These are phyloP conservation scores for Sarcophilus harrisii DNA, from an alignment of 2,797 vertebrate species.

Conservation along the genomic window DNA sequence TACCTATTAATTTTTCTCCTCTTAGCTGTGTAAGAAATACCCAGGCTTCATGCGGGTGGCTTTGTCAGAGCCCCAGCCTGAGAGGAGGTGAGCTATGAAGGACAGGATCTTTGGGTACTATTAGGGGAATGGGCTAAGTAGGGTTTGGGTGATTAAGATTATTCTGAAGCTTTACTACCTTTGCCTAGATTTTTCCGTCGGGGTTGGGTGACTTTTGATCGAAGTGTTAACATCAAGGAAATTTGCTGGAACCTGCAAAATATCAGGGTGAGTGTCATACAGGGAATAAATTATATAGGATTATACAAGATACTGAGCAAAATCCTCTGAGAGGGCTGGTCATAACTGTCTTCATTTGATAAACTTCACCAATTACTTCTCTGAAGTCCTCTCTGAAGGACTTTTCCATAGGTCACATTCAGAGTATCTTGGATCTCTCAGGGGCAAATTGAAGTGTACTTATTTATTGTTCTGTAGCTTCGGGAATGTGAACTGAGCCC, in stretches of 20 bases:
- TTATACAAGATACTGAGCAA: background rate
- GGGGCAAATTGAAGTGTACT: background rate
- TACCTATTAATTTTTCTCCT: constrained; percentile 1
- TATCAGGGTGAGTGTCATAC: constrained; percentile 88
- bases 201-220: constrained; percentile 95
- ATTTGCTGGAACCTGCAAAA: constrained; percentile 97
- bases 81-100: constrained; percentile 89
- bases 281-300: background rate
- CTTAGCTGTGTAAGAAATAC: constrained; percentile 92
- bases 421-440: background rate
- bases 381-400: background rate
- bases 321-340: background rate
- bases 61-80: constrained; percentile 94
- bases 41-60: constrained; percentile 95
- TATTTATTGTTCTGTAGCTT: constrained; percentile 83
- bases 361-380: background rate
- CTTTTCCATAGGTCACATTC: background rate
- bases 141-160: background rate
- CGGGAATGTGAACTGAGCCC: constrained; percentile 95
- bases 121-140: background rate
- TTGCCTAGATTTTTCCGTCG: constrained; percentile 91
- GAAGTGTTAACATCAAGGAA: constrained; percentile 95
- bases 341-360: background rate
- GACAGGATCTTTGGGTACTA: background rate
- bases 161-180: background rate